Base-by-base conservation (phyloP, 2,888 invertebrate genomes). In the Apodemia mormo region DNA sequence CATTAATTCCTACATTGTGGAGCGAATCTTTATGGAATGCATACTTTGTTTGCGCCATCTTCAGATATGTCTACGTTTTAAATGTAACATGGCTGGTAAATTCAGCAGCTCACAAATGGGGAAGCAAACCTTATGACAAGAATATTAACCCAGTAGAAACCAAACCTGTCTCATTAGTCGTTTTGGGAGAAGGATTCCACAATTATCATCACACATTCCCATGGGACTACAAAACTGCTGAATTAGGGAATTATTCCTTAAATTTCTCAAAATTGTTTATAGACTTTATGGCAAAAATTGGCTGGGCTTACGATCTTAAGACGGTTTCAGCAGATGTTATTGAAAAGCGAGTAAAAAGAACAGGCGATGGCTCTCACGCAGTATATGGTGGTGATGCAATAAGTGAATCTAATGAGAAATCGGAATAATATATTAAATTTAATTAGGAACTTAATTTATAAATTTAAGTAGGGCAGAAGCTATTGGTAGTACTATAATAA, bases 31-130 rank as follows among this genome's bases (percentile, higher is more conserved):
- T 94, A 72, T 83, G 90, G 79, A 95, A 95, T 79, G 94, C 95
- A 0, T 96, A n/a, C 90, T 95, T 94, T 83, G 94, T 96, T n/a
- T 94, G 94, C 76, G 95, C 95, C 30, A 94, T 96, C 79, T 94
- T 97, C 84, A 95, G 98, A 68, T 98, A 97, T 90, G 95, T 95
- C 49, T 94, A 96, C 80, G 95, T 96, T 1, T 93, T 98, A 69
- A 97, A 98, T 85, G 95, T 95, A 70, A 98, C 98, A 4, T 98
- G 98, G 98, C 91, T 97, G 71, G 97, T 98, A 56, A 98, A 98
- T 92, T 97, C 97, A 74, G 96, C 96, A 0, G 98, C 98, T 12
- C 98, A 98, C 87, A 93, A 95, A 80, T 96, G 95, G 92, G 96
- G 96, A 68, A 90, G 91, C 77, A 95, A 95, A 79, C 96, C 96